Evolutionary conservation across 2,797 vertebrate species (phyloP).

Genomic region (Ataeniobius toweri): DNA sequence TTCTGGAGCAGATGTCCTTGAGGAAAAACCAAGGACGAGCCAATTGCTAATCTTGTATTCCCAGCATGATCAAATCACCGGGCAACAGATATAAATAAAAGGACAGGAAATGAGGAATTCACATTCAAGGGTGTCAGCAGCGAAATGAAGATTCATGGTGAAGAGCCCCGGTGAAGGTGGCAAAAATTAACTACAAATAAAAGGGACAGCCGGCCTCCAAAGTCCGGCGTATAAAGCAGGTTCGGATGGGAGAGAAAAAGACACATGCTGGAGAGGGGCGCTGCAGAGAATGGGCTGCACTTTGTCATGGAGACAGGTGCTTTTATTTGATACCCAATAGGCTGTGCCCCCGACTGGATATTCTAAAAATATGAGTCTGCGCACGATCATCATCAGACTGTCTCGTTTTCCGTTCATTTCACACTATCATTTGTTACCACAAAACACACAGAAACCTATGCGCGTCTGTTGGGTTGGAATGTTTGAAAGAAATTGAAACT

Average conservation of each 20-base stretch:
- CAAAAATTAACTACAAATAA: constrained; percentile 91
- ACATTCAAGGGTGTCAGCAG: constrained; percentile 93
- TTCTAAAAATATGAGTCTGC: constrained; percentile 82
- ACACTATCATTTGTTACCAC: constrained; percentile 67
- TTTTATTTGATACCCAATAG: constrained; percentile 84
- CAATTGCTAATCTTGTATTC: constrained; percentile 96
- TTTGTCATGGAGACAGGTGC: constrained; percentile 84
- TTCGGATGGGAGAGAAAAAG: constrained; percentile 63
- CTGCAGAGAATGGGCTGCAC: constrained; percentile 75
- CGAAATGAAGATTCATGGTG: constrained; percentile 95
- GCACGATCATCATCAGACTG: constrained; percentile 80
- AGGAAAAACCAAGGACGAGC: constrained; percentile 89
- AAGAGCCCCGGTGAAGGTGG: constrained; percentile 85
- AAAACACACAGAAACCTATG: constrained; percentile 54
- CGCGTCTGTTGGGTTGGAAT: constrained; percentile 57
- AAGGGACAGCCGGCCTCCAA: constrained; percentile 85
- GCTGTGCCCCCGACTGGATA: constrained; percentile 74
- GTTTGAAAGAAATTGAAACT: constrained; percentile 52
- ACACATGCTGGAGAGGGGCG: constrained; percentile 64
- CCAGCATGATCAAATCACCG: constrained; percentile 95
- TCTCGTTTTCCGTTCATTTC: constrained; percentile 78
- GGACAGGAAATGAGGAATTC: constrained; percentile 96
- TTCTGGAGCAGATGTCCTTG: constrained; percentile 93
- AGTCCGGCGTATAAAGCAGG: constrained; percentile 77
- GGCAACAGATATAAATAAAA: constrained; percentile 97